A percentile compares a stretch with the other conserved stretches of the same genome.
phyloP scores from a whole-genome alignment of 2,888 invertebrate genomes.

The Rhingia rostrata region DNA sequence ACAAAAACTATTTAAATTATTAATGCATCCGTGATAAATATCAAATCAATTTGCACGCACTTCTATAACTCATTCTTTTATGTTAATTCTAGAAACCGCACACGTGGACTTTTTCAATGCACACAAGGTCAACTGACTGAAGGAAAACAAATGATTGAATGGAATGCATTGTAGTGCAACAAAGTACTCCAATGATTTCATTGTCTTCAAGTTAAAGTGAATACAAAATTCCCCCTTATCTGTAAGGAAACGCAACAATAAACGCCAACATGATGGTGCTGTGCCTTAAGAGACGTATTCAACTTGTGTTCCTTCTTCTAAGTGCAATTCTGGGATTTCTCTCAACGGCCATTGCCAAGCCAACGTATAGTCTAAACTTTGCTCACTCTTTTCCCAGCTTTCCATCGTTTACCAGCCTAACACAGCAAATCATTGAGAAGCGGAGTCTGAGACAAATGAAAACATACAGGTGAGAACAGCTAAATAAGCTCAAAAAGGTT shows the following conservation, averaged over 20 bases:
- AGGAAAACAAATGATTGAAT: slow-evolving; percentile 3
- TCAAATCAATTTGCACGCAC: slow-evolving; percentile 25
- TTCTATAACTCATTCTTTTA: not conserved
- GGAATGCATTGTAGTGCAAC: slow-evolving; percentile 33
- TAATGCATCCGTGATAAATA: slow-evolving; percentile 29
- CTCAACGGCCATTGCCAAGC: slow-evolving; percentile 81
- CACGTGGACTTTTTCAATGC: not conserved
- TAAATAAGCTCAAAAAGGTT: not conserved
- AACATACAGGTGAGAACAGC: slow-evolving; percentile 81
- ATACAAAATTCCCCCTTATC: slow-evolving; percentile 1
- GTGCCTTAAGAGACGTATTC: slow-evolving; percentile 77
- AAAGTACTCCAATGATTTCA: slow-evolving; percentile 38
- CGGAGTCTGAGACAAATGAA: slow-evolving; percentile 82
- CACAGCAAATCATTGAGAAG: slow-evolving; percentile 82
- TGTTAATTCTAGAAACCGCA: slow-evolving; percentile 21
- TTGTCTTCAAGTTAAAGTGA: slow-evolving; percentile 8
- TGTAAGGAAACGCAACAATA: slow-evolving; percentile 6
- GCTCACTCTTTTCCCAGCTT: slow-evolving; percentile 80
- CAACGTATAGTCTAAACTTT: slow-evolving; percentile 81
- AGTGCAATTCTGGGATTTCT: slow-evolving; percentile 79
- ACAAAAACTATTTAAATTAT: slow-evolving; percentile 13
- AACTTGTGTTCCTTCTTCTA: slow-evolving; percentile 78
- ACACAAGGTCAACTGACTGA: slow-evolving; percentile 6
- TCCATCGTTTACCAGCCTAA: slow-evolving; percentile 81
- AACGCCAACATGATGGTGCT: slow-evolving; percentile 65